Percentiles rank a stretch among this genome's conserved stretches.
These are phyloP conservation scores for Lasioglossum leucozonium DNA, from an alignment of 2,888 invertebrate genomes.

Conservation along the genomic window DNA sequence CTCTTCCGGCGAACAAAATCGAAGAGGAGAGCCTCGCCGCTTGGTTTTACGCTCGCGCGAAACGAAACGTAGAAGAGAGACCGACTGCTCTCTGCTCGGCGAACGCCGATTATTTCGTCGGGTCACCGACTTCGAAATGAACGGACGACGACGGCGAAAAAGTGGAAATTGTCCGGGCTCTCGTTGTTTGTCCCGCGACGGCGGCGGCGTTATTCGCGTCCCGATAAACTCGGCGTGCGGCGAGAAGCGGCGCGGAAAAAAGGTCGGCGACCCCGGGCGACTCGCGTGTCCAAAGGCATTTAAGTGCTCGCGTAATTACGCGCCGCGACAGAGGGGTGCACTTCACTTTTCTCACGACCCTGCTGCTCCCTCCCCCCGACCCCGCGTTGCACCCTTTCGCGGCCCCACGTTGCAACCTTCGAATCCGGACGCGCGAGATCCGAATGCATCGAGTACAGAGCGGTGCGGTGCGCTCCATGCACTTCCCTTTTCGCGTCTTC, in stretches of 20 bases:
- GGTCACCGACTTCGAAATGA: neutral
- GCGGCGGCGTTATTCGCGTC: constrained; percentile 31
- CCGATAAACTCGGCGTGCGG: constrained; percentile 26
- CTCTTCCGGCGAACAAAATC: neutral
- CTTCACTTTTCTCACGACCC: constrained; percentile 69
- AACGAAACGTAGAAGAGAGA: neutral
- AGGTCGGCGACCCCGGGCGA: constrained; percentile 45
- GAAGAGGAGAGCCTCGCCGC: neutral
- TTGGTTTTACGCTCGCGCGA: neutral
- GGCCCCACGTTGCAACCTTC: constrained; percentile 7
- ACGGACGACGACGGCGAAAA: neutral
- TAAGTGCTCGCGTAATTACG: constrained; percentile 68
- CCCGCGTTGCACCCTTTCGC: constrained; percentile 21
- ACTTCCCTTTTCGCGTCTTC: neutral
- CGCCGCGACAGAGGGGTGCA: constrained; percentile 61
- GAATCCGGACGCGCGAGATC: constrained; percentile 37
- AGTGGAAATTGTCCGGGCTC: neutral
- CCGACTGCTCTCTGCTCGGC: too few species aligned
- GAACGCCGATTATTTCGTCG: too few species aligned
- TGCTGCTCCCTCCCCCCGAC: neutral
- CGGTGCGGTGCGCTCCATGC: too few species aligned
- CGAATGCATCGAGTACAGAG: neutral
- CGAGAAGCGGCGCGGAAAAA: constrained; percentile 13
- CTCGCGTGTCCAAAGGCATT: constrained; percentile 68
- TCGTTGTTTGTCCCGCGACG: constrained; percentile 23